Evolutionary conservation across 2,797 vertebrate species (phyloP), one percentile per base, ranked within the genome.

Genomic region (Smutsia temminckii): DNA sequence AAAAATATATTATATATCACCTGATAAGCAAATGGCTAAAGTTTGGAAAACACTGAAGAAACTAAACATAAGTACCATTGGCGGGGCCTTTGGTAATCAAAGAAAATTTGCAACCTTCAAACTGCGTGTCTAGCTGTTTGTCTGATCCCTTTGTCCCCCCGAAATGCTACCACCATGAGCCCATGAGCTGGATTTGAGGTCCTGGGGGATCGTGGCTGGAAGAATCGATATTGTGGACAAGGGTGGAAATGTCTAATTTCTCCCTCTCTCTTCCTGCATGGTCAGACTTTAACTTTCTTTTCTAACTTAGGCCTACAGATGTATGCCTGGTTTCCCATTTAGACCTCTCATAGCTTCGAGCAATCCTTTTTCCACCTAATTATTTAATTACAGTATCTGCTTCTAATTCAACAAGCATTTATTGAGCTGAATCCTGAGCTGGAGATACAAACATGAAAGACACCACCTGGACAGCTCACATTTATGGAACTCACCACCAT

Each of bases 141-240:
- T 7, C 53, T 7, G 46, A 25, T 14, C 18, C 14, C 51, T 7
- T 14, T 8, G 0, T 51, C 55, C 1, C 61, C 55, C 69, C 16
- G 69, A 46, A 46, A 21, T 9, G 1, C 17, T 7, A 20, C 63
- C 1, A 0, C 14, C 16, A 23, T 42, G 55, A 37, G 53, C 37
- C 0, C 1, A 1, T 5, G 61, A 49, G 61, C 68, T 46, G 68
- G 87, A 18, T 29, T 10, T 21, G 9, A 5, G 17, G 55, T 18
- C 20, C 69, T 37, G 55, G 86, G 37, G 5, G 57, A 6, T 0
- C 3, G 40, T 5, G 53, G 14, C 4, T 29, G 14, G 77, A 20
- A 17, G 61, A 27, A 51, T 17, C 4, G 4, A 18, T 49, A 11
- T 1, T 74, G 71, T 37, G 57, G 49, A 55, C 74, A 51, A 46